A percentile compares a stretch with the other conserved stretches of the same genome.
These are phyloP conservation scores for Nephrotoma appendiculata DNA, from an alignment of 2,888 invertebrate genomes.

Conservation along the genomic window DNA sequence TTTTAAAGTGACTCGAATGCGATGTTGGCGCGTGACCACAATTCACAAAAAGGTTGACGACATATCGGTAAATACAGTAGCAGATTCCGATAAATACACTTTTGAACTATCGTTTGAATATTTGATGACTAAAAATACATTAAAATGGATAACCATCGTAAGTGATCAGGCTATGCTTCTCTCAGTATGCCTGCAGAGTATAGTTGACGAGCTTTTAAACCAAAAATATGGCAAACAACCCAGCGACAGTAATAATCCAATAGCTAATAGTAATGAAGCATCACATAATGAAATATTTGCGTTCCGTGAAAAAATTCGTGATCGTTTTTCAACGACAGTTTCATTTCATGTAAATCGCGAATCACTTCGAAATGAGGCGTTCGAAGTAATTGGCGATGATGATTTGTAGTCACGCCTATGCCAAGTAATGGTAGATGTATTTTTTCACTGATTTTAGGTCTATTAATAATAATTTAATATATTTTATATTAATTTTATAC, in stretches of 20 bases:
- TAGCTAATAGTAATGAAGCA: not conserved
- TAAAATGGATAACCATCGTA: slow-evolving; percentile 86
- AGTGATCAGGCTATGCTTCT: slow-evolving; percentile 90
- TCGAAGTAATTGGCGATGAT: slow-evolving; percentile 91
- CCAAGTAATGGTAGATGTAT: not conserved
- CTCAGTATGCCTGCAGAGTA: slow-evolving; percentile 87
- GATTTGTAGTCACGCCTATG: slow-evolving; percentile 47
- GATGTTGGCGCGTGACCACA: slow-evolving; percentile 93
- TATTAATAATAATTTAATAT: not conserved
- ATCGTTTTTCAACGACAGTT: slow-evolving; percentile 53
- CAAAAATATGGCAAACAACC: slow-evolving; percentile 44
- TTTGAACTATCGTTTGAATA: slow-evolving; percentile 90
- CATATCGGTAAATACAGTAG: slow-evolving; percentile 11
- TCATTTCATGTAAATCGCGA: slow-evolving; percentile 55
- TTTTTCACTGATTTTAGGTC: not conserved
- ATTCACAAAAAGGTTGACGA: slow-evolving; percentile 34
- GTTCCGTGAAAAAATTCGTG: slow-evolving; percentile 47
- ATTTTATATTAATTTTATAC: not conserved
- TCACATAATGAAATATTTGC: not conserved
- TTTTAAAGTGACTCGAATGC: slow-evolving; percentile 90
- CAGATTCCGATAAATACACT: slow-evolving; percentile 11
- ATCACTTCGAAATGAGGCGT: slow-evolving; percentile 79
- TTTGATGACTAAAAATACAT: slow-evolving; percentile 75
- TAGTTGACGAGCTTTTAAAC: slow-evolving; percentile 84
- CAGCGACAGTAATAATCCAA: not conserved